These are phyloP conservation scores for Diarsia mendica DNA, from an alignment of 2,888 invertebrate species.

Conservation along the genomic window DNA sequence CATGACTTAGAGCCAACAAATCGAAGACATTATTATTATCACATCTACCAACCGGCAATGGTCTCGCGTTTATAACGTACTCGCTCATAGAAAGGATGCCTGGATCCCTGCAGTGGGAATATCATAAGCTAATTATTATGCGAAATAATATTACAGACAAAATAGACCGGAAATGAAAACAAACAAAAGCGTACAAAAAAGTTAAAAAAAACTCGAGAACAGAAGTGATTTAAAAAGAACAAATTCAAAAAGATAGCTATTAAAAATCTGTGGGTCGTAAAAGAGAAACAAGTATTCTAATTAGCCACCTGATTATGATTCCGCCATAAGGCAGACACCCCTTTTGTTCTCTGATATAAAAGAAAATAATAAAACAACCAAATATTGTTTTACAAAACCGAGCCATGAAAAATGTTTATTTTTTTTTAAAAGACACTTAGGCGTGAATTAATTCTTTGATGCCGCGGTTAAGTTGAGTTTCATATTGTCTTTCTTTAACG, in stretches of 20 bases:
- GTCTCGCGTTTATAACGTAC: neutral
- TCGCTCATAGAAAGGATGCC: neutral
- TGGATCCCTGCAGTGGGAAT: neutral
- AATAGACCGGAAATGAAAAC: neutral
- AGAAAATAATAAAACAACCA: constrained; percentile 35
- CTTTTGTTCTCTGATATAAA: constrained; percentile 54
- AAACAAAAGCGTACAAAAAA: neutral
- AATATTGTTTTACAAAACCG: constrained; percentile 38
- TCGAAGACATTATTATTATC: neutral
- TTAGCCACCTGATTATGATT: constrained; percentile 53
- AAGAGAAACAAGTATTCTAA: constrained; percentile 50
- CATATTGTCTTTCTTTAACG: neutral
- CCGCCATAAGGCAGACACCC: constrained; percentile 24
- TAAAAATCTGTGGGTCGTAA: constrained; percentile 35
- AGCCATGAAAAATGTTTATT: constrained; percentile 7
- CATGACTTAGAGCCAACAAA: neutral
- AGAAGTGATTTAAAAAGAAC: neutral
- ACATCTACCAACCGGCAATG: neutral
- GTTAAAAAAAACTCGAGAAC: neutral
- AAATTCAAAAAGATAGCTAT: constrained; percentile 15
- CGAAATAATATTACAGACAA: neutral
- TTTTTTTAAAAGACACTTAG: constrained; percentile 25
- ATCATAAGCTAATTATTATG: neutral
- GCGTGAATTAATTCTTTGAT: constrained; percentile 36
- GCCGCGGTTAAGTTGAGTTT: constrained; percentile 14